Percentiles rank a stretch among this genome's conserved stretches.
Evolutionary conservation across 1,140 invertebrate genomes (phyloP).

Genomic region (Pristionchus pacificus): DNA sequence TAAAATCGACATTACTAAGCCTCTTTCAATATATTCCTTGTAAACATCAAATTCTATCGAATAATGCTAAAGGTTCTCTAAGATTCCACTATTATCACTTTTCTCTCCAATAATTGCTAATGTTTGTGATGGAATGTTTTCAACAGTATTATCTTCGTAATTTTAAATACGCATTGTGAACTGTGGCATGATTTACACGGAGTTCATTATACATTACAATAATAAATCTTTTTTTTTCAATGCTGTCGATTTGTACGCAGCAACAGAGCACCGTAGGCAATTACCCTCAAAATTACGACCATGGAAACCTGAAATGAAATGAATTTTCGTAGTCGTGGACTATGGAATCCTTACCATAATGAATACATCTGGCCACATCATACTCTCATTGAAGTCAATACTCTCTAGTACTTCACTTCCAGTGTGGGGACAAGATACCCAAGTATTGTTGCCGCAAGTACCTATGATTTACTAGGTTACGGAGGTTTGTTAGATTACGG

Average conservation of each 20-base stretch:
- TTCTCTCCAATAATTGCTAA: too few species aligned
- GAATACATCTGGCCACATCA: conserved; percentile 7
- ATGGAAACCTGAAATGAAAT: conserved; percentile 1
- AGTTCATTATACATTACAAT: too few species aligned
- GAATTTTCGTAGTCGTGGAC: neutral
- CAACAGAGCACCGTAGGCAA: conserved; percentile 24
- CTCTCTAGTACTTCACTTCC: conserved; percentile 21
- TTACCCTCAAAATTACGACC: conserved; percentile 21
- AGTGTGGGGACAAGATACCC: conserved; percentile 11
- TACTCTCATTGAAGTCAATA: conserved; percentile 19
- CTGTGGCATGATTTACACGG: too few species aligned
- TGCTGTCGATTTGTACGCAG: conserved; percentile 18
- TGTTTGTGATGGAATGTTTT: too few species aligned
- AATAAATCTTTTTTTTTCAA: too few species aligned
- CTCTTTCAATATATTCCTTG: too few species aligned
- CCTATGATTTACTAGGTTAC: neutral
- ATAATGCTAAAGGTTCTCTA: too few species aligned
- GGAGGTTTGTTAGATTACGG: neutral
- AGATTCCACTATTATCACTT: too few species aligned
- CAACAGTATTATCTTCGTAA: too few species aligned
- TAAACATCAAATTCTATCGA: too few species aligned
- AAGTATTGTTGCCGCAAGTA: conserved; percentile 2
- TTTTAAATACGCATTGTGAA: too few species aligned
- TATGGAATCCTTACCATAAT: conserved; percentile 18
- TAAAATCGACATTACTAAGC: too few species aligned